Base-by-base conservation (phyloP, 2,113 vertebrate genomes). In the Epinephelus moara region DNA sequence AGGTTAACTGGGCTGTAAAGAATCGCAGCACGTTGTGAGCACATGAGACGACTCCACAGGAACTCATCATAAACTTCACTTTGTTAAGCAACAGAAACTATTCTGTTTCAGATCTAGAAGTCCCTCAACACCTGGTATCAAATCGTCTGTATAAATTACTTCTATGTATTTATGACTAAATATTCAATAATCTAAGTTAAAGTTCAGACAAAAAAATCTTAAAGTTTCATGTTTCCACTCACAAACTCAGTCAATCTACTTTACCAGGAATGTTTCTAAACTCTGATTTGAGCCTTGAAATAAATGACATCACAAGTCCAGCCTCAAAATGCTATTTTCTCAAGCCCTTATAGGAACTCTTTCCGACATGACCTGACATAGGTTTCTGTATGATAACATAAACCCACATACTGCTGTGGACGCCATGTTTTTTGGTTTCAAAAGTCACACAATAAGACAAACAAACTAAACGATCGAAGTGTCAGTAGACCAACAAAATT, bases 1-100 rank as follows among this genome's bases (percentile, higher is more conserved):
- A 55, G 71, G 47, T 88, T 88, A 86, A 91, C 57, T 63, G 67
- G 69, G 27, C 82, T 78, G 80, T 86, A 81, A 90, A 90, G 74
- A 68, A 68, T 18, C 21, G 5, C 57, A 25, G 70, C 70, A 49
- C 55, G 56, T 27, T 45, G 53, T 56, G 14, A 83, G 70, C 19
- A 40, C 60, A 73, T 66, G 64, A 70, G 50, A 68, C 25, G 15
- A 52, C 57, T 23, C 14, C 63, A 37, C 70, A 86, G 63, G 64
- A 59, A 63, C 23, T 56, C 17, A 11, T 60, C 52, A 50, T 42
- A 17, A 53, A 64, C 45, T 15, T 75, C 18, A 68, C 30, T 61
- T 70, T 83, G 73, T 68, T 67, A 7, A 68, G 64, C 47, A 63
- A 53, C 19, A 8, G n/a, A 66, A 59, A 64, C 12, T 4, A 30